Evolutionary conservation across 1,140 invertebrate species (phyloP).

Genomic region (Drosophila arizonae): DNA sequence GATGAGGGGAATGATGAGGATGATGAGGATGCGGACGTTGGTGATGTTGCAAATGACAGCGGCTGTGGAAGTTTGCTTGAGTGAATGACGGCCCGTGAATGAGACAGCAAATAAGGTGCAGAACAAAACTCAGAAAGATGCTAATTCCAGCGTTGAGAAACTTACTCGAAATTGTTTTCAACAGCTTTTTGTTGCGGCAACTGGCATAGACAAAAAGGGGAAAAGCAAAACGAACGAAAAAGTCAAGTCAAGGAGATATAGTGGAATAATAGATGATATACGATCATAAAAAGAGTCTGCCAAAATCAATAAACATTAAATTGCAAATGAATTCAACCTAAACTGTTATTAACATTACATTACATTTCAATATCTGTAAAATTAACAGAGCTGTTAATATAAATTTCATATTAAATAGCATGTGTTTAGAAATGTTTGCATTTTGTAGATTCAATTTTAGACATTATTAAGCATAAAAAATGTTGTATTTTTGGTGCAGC

Average conservation of each 20-base stretch:
- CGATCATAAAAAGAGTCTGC: too few species aligned
- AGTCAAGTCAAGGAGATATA: too few species aligned
- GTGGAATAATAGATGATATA: too few species aligned
- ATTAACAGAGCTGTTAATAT: too few species aligned
- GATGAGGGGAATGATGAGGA: not conserved
- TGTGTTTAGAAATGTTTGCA: too few species aligned
- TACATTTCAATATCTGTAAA: too few species aligned
- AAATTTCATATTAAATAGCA: too few species aligned
- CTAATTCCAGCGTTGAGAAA: slow-evolving; percentile 34
- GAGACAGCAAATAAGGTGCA: slow-evolving; percentile 44
- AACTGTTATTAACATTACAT: too few species aligned
- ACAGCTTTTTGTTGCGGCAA: slow-evolving; percentile 1
- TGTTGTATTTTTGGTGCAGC: not conserved
- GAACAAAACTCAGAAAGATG: slow-evolving; percentile 36
- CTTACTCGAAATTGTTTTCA: slow-evolving; percentile 36
- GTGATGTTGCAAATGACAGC: slow-evolving; percentile 15
- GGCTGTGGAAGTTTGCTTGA: slow-evolving; percentile 39
- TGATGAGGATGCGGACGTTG: slow-evolving; percentile 1
- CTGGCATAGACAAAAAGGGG: not conserved
- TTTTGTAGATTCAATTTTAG: too few species aligned
- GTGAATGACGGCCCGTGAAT: slow-evolving; percentile 39
- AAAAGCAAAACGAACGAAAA: not conserved
- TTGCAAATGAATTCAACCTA: too few species aligned
- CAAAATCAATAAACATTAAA: too few species aligned
- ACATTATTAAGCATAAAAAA: too few species aligned